Percentiles rank a stretch among this genome's conserved stretches.
phyloP scores from a whole-genome alignment of 2,888 invertebrate genomes.

The Disparrhopalites patrizii region DNA sequence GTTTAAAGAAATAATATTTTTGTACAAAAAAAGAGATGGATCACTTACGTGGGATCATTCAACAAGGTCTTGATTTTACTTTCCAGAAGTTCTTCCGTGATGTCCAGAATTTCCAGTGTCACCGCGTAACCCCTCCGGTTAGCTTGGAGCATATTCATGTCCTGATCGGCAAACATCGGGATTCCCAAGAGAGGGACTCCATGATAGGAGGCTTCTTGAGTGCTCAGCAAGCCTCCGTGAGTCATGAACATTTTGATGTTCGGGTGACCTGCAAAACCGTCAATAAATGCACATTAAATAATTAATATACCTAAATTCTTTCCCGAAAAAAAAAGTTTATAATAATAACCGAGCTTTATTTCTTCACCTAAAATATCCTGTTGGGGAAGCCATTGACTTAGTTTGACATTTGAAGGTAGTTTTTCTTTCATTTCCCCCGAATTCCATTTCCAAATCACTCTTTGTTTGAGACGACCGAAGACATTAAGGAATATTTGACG shows the following conservation, averaged over 20 bases:
- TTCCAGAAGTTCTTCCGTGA: background rate
- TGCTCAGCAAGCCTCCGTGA: constrained; percentile 9
- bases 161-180: constrained; percentile 11
- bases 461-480: constrained; percentile 69
- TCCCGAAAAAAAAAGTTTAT: too few species aligned
- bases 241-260: constrained; percentile 61
- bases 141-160: constrained; percentile 7
- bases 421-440: constrained; percentile 58
- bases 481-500: constrained; percentile 68
- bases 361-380: constrained; percentile 65
- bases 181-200: constrained; percentile 10
- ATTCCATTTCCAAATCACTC: constrained; percentile 81
- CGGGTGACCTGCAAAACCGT: constrained; percentile 52
- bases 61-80: background rate
- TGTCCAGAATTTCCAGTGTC: background rate
- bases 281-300: too few species aligned
- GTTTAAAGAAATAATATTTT: background rate
- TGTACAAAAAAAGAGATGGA: background rate
- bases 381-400: constrained; percentile 68
- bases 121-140: background rate
- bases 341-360: too few species aligned
- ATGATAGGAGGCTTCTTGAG: constrained; percentile 1
- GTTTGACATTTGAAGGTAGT: constrained; percentile 60
- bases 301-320: too few species aligned
- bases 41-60: background rate